A percentile compares a stretch with the other conserved stretches of the same genome.
Evolutionary conservation across 2,888 invertebrate species (phyloP).

Genomic region (Scaptomyza tumidula): DNA sequence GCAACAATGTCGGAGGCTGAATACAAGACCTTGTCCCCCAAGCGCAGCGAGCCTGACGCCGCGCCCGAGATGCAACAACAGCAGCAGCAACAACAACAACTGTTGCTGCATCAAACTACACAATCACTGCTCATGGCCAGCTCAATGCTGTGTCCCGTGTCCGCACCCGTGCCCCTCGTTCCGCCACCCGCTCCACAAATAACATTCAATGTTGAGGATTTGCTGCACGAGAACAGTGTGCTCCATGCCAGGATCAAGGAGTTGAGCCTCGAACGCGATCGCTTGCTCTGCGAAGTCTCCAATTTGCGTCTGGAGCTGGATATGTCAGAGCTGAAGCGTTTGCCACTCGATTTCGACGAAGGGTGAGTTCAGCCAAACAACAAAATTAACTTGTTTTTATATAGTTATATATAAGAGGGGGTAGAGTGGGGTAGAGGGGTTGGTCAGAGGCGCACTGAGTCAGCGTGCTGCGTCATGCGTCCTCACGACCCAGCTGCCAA

Average conservation of each 20-base stretch:
- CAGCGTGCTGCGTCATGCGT: conserved; percentile 57
- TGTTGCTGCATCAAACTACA: conserved; percentile 81
- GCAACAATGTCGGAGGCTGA: conserved; percentile 70
- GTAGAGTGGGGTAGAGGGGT: not conserved
- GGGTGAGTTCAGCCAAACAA: conserved; percentile 73
- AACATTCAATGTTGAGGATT: conserved; percentile 77
- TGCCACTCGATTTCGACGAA: conserved; percentile 81
- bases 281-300: conserved; percentile 83
- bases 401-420: not conserved
- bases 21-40: conserved; percentile 61
- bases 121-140: conserved; percentile 83
- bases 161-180: conserved; percentile 25
- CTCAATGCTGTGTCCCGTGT: conserved; percentile 69
- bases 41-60: conserved; percentile 53
- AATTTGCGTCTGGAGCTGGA: conserved; percentile 84
- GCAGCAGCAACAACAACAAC: conserved; percentile 58
- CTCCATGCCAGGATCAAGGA: conserved; percentile 82
- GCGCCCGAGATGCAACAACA: conserved; percentile 42
- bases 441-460: conserved; percentile 41
- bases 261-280: conserved; percentile 82
- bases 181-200: conserved; percentile 31
- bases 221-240: conserved; percentile 81
- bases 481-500: conserved; percentile 56
- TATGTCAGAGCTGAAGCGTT: conserved; percentile 83
- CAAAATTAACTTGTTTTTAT: conserved; percentile 18